These are phyloP conservation scores for Xerus inauris DNA, from an alignment of 2,113 vertebrate species.

Conservation along the genomic window DNA sequence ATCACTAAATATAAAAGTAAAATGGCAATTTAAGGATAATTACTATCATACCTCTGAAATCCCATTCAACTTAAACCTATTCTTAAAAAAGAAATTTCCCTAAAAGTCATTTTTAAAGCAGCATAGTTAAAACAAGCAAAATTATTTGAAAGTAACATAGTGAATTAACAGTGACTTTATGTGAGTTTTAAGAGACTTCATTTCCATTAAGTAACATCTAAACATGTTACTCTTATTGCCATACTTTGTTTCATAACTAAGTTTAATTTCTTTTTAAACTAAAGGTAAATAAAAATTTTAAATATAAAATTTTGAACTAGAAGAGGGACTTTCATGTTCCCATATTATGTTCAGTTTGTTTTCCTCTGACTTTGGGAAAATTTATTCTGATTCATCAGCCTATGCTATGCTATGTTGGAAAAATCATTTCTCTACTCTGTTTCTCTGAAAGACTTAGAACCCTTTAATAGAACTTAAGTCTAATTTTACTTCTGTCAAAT, in stretches of 20 bases:
- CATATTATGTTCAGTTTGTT: not conserved
- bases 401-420: not conserved
- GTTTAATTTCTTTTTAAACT: conserved; percentile 38
- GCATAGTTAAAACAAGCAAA: not conserved
- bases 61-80: not conserved
- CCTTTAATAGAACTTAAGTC: not conserved
- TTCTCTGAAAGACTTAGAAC: conserved; percentile 19
- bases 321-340: not conserved
- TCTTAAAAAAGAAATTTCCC: not conserved
- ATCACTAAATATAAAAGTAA: not conserved
- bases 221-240: not conserved
- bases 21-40: not conserved
- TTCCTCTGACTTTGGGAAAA: not conserved
- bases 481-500: not conserved
- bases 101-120: conserved; percentile 1
- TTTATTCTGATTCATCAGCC: conserved; percentile 7
- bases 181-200: not conserved
- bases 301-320: not conserved
- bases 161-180: not conserved
- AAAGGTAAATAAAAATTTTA: not conserved
- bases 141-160: not conserved
- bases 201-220: not conserved
- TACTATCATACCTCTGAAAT: not conserved
- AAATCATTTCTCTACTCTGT: not conserved
- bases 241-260: not conserved